Evolutionary conservation across 2,797 vertebrate species (phyloP), one percentile per base, ranked within the genome.

Genomic region (Gymnothorax reevesii): DNA sequence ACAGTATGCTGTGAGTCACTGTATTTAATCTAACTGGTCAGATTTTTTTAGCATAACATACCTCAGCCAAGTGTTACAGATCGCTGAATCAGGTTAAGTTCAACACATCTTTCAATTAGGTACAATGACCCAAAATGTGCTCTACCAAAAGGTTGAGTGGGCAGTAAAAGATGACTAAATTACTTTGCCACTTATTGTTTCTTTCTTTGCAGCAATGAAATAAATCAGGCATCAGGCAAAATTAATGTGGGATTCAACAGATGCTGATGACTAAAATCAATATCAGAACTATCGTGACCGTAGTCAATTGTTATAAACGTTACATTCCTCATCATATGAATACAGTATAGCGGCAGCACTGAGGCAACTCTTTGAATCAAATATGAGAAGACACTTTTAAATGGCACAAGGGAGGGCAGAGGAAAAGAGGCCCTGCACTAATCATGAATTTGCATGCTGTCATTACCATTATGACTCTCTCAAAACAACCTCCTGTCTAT

Each of bases 381-480:
- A n/a, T 42, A 27, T 12, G 55, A 25, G 55, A 57, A 52, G 59
- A 60, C 60, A 33, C 82, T 62, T 60, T 60, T 57, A 33, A 12
- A 83, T n/a, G 5, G n/a, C 57, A 10, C 59, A 57, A 66, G 85
- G 57, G 42, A 69, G 25, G 15, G 42, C 62, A 25, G 64, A 6
- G 64, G 54, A 55, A 73, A 25, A 62, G 80, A 12, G n/a, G 49
- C 52, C 60, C n/a, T n/a, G 80, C 66, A 42, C 57, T 86, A 83
- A 86, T 73, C 52, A 17, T 20, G 64, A 71, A 86, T 83, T 80
- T 83, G 55, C 52, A 83, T 13, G 42, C 64, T 83, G 86, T 86
- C 80, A 86, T 73, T 62, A 73, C 79, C 64, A 83, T 83, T 86
- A 86, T 84, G 20, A 66, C 52, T 22, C 83, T 66, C 25, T 66